phyloP scores from a whole-genome alignment of 23 tunicate species.

The Botrylloides violaceus region DNA sequence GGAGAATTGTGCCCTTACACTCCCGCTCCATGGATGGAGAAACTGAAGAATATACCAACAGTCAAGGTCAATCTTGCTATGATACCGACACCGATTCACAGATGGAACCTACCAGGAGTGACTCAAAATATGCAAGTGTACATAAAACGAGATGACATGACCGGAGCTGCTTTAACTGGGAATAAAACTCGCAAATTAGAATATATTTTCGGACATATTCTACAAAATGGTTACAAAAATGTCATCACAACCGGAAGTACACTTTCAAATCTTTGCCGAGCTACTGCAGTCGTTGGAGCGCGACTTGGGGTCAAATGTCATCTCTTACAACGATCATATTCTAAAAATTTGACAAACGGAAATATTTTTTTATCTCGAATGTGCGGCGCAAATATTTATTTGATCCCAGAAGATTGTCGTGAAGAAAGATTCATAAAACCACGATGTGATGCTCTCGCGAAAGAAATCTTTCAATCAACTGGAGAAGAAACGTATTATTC shows the following conservation, averaged over 20 bases:
- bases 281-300: conserved; percentile 81
- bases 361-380: conserved; percentile 57
- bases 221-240: conserved; percentile 41
- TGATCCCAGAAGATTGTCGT: conserved; percentile 39
- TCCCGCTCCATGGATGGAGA: conserved; percentile 12
- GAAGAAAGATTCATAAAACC: conserved; percentile 41
- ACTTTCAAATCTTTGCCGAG: conserved; percentile 87
- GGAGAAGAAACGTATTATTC: conserved; percentile 61
- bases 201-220: conserved; percentile 71
- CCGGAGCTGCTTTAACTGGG: conserved; percentile 26
- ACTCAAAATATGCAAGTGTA: neutral
- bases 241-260: conserved; percentile 69
- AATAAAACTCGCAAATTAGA: conserved; percentile 67
- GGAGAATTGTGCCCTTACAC: neutral
- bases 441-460: conserved; percentile 43
- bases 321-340: conserved; percentile 33
- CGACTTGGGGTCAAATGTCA: conserved; percentile 76
- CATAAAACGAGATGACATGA: conserved; percentile 32
- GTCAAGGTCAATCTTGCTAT: neutral
- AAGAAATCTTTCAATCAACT: conserved; percentile 23
- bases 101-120: conserved; percentile 18
- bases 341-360: conserved; percentile 22
- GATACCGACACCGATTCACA: conserved; percentile 24
- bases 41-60: neutral
- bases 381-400: conserved; percentile 39